Evolutionary conservation across 64 coral and sea anemone genomes (phyloP).

Genomic region (Exaiptasia diaphana): DNA sequence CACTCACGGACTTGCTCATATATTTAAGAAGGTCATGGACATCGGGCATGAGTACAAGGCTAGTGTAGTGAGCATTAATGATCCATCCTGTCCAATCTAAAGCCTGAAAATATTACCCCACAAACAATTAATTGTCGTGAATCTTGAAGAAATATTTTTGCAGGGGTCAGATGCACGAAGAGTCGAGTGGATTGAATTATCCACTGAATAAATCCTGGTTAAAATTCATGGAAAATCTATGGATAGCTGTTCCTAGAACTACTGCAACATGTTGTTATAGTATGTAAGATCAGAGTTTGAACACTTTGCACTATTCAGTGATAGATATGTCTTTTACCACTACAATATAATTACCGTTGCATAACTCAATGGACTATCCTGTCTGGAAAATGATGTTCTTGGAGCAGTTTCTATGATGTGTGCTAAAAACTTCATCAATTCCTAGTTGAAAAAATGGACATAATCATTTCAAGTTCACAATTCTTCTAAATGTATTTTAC

Average conservation of each 20-base stretch:
- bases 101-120: background rate
- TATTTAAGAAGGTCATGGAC: background rate
- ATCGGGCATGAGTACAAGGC: background rate
- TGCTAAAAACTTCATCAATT: background rate
- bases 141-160: no score
- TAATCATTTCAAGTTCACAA: background rate
- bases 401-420: background rate
- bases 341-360: background rate
- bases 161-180: no score
- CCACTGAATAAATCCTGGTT: no score
- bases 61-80: conserved; percentile 7
- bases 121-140: no score
- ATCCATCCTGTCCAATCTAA: conserved; percentile 28
- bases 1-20: background rate
- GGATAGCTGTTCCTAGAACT: no score
- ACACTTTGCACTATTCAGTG: no score
- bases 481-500: background rate
- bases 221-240: no score
- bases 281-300: no score
- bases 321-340: no score
- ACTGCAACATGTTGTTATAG: no score
- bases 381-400: background rate
- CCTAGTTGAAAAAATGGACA: background rate
- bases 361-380: background rate
- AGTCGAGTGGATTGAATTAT: no score